Conservation (phyloP, 1,140 invertebrate genomes). For the Drosophila parvula region DNA sequence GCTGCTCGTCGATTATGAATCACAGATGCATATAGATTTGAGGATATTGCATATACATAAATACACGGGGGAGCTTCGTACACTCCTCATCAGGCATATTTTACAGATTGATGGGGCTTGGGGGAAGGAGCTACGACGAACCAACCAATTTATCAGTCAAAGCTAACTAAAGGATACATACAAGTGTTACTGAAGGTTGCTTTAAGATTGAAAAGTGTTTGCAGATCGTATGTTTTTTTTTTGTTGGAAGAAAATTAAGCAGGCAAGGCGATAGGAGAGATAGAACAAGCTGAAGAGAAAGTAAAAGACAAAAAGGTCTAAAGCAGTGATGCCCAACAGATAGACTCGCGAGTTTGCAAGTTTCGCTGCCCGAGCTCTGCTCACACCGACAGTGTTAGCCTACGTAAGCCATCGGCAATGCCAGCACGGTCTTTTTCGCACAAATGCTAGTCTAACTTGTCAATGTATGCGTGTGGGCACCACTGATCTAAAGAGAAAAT, state of each 20-base stretch:
- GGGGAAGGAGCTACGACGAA: conserved; percentile 52
- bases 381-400: too few relatives aligned
- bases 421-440: too few relatives aligned
- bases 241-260: conserved; percentile 6
- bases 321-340: too few relatives aligned
- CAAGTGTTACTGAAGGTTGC: conserved; percentile 22
- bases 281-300: conserved; percentile 9
- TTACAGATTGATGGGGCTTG: conserved; percentile 32
- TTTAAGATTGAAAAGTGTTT: conserved; percentile 4
- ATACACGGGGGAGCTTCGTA: conserved; percentile 47
- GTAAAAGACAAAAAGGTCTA: background rate
- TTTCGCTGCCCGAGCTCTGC: too few relatives aligned
- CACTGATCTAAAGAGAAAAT: background rate
- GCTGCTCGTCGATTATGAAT: conserved; percentile 72
- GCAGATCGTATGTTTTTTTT: background rate
- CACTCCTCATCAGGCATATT: conserved; percentile 43
- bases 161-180: conserved; percentile 67
- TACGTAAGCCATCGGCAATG: too few relatives aligned
- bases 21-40: conserved; percentile 65
- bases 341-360: too few relatives aligned
- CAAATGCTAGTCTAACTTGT: too few relatives aligned
- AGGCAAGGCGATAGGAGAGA: conserved; percentile 23
- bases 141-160: conserved; percentile 68
- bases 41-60: conserved; percentile 34
- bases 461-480: too few relatives aligned